Conservation (phyloP, 2,888 invertebrate genomes). For the Ormyrus thymus region DNA sequence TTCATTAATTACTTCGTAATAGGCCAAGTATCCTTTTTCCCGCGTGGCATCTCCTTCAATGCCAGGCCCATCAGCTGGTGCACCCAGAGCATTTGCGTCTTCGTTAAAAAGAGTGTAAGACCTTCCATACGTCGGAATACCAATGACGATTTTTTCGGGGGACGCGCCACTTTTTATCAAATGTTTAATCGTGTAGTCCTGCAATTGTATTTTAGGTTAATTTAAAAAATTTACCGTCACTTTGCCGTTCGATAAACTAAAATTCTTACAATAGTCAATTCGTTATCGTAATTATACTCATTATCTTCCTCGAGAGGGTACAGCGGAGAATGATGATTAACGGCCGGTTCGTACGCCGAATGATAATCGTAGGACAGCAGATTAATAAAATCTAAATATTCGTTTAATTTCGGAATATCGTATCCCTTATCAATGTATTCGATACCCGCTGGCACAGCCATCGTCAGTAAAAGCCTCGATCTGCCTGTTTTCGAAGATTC, state of each 20-base stretch:
- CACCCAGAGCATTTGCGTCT: constrained; percentile 89
- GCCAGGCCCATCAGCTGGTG: constrained; percentile 93
- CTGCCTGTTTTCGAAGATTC: constrained; percentile 91
- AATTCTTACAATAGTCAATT: constrained; percentile 89
- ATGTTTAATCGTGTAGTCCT: constrained; percentile 91
- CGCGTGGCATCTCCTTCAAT: constrained; percentile 93
- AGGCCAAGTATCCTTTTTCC: constrained; percentile 94
- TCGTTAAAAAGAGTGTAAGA: constrained; percentile 92
- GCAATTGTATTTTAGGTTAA: constrained; percentile 43
- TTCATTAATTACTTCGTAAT: constrained; percentile 84
- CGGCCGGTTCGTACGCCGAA: constrained; percentile 92
- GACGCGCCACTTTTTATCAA: constrained; percentile 88
- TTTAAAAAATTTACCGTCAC: not conserved
- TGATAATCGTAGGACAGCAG: constrained; percentile 94
- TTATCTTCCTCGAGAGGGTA: constrained; percentile 87
- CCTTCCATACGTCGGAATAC: constrained; percentile 92
- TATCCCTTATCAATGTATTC: constrained; percentile 96
- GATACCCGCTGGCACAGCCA: constrained; percentile 95
- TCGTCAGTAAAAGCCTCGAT: constrained; percentile 87
- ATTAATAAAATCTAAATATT: constrained; percentile 95
- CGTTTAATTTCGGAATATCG: constrained; percentile 90
- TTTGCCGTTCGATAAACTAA: constrained; percentile 17
- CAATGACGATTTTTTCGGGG: constrained; percentile 86
- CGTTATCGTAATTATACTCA: constrained; percentile 91
- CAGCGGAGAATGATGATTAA: constrained; percentile 93